A percentile compares a stretch with the other conserved stretches of the same genome.
These are phyloP conservation scores for Tinamus guttatus DNA, from an alignment of 2,113 vertebrate species.

Conservation along the genomic window DNA sequence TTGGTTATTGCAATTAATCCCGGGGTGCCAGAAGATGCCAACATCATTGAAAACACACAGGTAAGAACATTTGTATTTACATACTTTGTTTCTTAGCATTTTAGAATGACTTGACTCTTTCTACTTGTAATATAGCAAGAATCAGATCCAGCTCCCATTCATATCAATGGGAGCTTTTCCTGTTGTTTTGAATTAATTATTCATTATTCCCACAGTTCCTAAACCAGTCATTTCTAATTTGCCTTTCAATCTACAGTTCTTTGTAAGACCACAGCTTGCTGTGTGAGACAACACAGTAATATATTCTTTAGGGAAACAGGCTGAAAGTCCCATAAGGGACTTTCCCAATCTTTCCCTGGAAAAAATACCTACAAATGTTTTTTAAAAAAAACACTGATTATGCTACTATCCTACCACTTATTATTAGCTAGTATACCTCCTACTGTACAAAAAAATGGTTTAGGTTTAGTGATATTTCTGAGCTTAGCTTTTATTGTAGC, in stretches of 20 bases:
- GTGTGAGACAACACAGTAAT: neutral
- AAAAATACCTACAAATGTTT: neutral
- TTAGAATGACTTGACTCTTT: neutral
- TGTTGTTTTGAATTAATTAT: neutral
- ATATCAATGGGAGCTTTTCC: neutral
- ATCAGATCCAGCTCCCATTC: neutral
- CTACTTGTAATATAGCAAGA: neutral
- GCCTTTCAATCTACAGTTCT: neutral
- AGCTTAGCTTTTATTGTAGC: neutral
- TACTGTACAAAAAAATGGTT: neutral
- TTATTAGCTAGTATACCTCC: neutral
- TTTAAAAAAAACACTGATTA: neutral
- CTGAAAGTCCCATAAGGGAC: neutral
- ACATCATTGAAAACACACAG: conserved; percentile 68
- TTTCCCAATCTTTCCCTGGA: neutral
- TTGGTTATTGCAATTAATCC: conserved; percentile 77
- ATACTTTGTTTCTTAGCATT: neutral
- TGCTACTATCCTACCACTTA: neutral
- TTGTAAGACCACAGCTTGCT: neutral
- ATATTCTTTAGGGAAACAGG: neutral
- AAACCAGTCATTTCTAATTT: neutral
- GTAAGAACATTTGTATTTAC: conserved; percentile 36
- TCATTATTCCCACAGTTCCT: neutral
- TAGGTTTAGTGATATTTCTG: neutral
- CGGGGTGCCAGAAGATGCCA: conserved; percentile 60